phyloP scores from a whole-genome alignment of 1,140 invertebrate genomes.

The Euura lappo region DNA sequence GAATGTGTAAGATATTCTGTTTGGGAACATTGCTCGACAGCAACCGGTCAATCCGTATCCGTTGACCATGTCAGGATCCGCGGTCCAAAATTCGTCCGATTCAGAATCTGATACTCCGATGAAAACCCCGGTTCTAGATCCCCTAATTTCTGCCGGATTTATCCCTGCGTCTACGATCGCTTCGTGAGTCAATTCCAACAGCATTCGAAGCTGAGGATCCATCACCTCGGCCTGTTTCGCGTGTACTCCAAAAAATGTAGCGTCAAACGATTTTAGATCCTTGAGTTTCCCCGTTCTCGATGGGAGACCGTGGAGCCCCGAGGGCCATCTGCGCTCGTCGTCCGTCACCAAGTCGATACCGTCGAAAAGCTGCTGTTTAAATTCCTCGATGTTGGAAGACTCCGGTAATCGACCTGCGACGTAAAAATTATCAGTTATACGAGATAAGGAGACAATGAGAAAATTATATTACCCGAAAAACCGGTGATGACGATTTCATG shows the following conservation, averaged over 20 bases:
- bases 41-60: slow-evolving; percentile 93
- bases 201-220: slow-evolving; percentile 92
- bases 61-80: slow-evolving; percentile 77
- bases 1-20: slow-evolving; percentile 94
- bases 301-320: slow-evolving; percentile 82
- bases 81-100: slow-evolving; percentile 81
- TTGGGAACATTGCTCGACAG: slow-evolving; percentile 93
- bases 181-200: slow-evolving; percentile 94
- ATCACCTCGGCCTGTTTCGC: slow-evolving; percentile 93
- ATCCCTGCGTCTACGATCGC: slow-evolving; percentile 92
- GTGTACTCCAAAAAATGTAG: slow-evolving; percentile 93
- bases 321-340: slow-evolving; percentile 81
- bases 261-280: slow-evolving; percentile 86
- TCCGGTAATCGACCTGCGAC: slow-evolving; percentile 79
- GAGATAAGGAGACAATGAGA: no score
- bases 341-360: slow-evolving; percentile 89
- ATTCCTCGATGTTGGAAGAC: slow-evolving; percentile 86
- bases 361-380: slow-evolving; percentile 83
- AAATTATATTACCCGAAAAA: slow-evolving; percentile 68
- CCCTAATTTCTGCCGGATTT: slow-evolving; percentile 81
- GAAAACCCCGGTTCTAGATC: slow-evolving; percentile 89
- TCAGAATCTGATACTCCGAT: slow-evolving; percentile 88
- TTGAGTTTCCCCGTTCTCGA: slow-evolving; percentile 88
- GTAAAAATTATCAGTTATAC: slow-evolving; percentile 2
- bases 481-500: slow-evolving; percentile 90